These are phyloP conservation scores for Pimpla rufipes DNA, from an alignment of 2,888 invertebrate species.

Conservation along the genomic window DNA sequence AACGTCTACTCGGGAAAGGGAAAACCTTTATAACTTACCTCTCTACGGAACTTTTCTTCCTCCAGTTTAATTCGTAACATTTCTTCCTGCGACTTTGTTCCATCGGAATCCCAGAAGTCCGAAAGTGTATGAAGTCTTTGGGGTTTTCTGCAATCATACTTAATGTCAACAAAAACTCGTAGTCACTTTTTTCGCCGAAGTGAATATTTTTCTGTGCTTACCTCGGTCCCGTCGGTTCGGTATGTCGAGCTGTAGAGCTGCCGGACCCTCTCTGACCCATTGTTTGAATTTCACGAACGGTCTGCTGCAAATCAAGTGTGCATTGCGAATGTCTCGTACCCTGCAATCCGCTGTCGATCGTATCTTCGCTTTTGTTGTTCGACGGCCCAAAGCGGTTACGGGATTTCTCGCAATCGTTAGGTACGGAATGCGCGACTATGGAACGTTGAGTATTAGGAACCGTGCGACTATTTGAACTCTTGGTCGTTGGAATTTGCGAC, in stretches of 20 bases:
- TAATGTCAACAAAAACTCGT: neutral
- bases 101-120: slow-evolving; percentile 88
- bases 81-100: slow-evolving; percentile 81
- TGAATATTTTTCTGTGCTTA: slow-evolving; percentile 53
- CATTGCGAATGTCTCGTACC: slow-evolving; percentile 40
- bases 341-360: slow-evolving; percentile 45
- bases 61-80: slow-evolving; percentile 87
- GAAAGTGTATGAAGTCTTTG: slow-evolving; percentile 87
- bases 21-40: slow-evolving; percentile 86
- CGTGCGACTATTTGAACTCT: slow-evolving; percentile 39
- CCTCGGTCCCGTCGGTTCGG: slow-evolving; percentile 74
- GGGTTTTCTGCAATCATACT: slow-evolving; percentile 73
- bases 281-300: slow-evolving; percentile 49
- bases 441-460: slow-evolving; percentile 59
- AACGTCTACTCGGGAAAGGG: too few relatives aligned
- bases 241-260: slow-evolving; percentile 69
- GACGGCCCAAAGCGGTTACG: neutral
- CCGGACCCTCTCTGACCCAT: slow-evolving; percentile 42
- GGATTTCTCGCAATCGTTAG: slow-evolving; percentile 27
- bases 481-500: slow-evolving; percentile 13
- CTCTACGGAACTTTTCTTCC: slow-evolving; percentile 92
- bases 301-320: slow-evolving; percentile 50
- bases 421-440: neutral
- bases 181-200: neutral
- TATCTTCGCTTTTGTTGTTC: slow-evolving; percentile 27